A percentile compares a stretch with the other conserved stretches of the same genome.
phyloP scores from a whole-genome alignment of 2,888 invertebrate genomes.

The Drosophila hawaiiensis region DNA sequence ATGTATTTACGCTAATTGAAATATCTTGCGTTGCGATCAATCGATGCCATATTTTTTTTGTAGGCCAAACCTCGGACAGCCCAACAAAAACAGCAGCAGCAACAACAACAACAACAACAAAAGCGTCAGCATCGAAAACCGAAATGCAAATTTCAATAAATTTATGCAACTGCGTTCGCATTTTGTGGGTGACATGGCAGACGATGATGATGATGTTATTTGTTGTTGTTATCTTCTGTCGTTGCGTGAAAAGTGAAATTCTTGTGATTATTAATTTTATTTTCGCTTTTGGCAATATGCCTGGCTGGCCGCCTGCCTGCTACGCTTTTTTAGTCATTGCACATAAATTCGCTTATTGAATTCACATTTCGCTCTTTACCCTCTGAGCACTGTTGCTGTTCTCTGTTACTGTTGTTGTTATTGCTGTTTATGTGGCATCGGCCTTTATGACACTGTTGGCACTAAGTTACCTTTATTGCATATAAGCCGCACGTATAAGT shows the following conservation, averaged over 20 bases:
- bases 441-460: constrained; percentile 79
- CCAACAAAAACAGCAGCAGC: constrained; percentile 27
- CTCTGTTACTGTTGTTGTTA: constrained; percentile 25
- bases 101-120: constrained; percentile 11
- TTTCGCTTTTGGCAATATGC: constrained; percentile 73
- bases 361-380: constrained; percentile 45
- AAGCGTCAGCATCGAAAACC: constrained; percentile 52
- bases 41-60: constrained; percentile 80
- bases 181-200: constrained; percentile 76
- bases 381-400: constrained; percentile 14
- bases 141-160: constrained; percentile 81
- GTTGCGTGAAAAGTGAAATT: constrained; percentile 80
- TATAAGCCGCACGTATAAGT: constrained; percentile 81
- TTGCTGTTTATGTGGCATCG: constrained; percentile 69
- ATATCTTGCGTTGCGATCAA: constrained; percentile 81
- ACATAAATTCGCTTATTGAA: constrained; percentile 68
- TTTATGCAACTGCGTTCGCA: constrained; percentile 76
- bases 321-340: constrained; percentile 66
- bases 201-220: constrained; percentile 48
- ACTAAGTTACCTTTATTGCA: constrained; percentile 80
- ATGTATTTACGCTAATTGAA: constrained; percentile 82
- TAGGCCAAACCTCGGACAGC: constrained; percentile 67
- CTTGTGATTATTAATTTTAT: constrained; percentile 82
- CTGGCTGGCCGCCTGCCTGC: constrained; percentile 46
- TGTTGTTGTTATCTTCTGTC: constrained; percentile 52